Percentiles rank a stretch among this genome's conserved stretches.
Evolutionary conservation across 1,140 invertebrate species (phyloP).

Genomic region (Tetramorium alpestre): DNA sequence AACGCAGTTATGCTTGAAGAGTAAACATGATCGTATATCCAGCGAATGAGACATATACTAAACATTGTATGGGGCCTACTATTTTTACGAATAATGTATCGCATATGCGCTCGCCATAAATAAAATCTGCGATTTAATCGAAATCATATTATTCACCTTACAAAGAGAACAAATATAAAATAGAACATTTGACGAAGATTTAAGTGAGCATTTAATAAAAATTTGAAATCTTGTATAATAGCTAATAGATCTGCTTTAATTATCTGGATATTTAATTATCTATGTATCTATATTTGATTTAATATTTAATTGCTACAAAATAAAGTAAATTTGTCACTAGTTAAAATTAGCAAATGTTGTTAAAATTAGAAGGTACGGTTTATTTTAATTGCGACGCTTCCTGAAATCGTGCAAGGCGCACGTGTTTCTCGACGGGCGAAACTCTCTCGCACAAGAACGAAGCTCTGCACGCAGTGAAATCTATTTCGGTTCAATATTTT

Average conservation of each 20-base stretch:
- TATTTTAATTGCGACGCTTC: neutral
- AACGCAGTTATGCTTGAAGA: conserved; percentile 36
- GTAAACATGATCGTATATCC: conserved; percentile 53
- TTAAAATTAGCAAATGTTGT: neutral
- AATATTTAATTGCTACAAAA: neutral
- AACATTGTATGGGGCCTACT: conserved; percentile 62
- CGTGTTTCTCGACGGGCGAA: neutral
- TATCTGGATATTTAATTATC: neutral
- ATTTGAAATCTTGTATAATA: neutral
- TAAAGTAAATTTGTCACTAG: neutral
- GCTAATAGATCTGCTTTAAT: neutral
- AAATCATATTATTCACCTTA: neutral
- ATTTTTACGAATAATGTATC: conserved; percentile 56
- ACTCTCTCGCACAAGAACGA: neutral
- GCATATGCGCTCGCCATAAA: neutral
- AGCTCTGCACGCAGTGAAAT: conserved; percentile 32
- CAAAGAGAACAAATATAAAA: neutral
- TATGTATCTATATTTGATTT: neutral
- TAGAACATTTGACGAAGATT: neutral
- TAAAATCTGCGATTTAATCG: neutral
- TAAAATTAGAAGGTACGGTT: neutral
- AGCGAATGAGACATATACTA: neutral
- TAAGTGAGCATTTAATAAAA: neutral
- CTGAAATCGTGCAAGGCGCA: neutral
- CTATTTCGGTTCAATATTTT: conserved; percentile 57